Evolutionary conservation across 2,113 vertebrate species (phyloP).

Genomic region (Prinia subflava): DNA sequence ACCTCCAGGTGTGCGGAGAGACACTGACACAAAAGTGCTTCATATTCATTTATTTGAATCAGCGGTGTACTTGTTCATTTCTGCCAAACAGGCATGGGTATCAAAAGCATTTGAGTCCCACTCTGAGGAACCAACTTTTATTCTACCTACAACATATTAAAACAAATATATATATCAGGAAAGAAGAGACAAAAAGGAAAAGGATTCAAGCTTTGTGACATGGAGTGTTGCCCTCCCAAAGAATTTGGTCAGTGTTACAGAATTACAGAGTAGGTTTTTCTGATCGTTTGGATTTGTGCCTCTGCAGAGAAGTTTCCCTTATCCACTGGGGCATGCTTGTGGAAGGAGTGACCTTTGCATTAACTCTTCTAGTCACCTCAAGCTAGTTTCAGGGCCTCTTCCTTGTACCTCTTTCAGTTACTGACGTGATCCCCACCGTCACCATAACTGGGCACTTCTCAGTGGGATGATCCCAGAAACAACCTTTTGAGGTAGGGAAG

Average conservation of each 20-base stretch:
- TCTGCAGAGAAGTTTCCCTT: background rate
- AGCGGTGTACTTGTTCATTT: background rate
- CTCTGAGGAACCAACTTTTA: background rate
- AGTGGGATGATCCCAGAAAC: background rate
- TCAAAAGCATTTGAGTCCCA: background rate
- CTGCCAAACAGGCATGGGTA: background rate
- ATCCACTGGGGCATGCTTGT: background rate
- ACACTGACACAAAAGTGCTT: slow-evolving; percentile 12
- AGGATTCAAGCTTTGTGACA: background rate
- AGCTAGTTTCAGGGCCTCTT: background rate
- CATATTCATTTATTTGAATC: slow-evolving; percentile 11
- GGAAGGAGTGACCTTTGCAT: background rate
- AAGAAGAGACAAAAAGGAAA: background rate
- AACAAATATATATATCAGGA: background rate
- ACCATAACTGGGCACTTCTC: background rate
- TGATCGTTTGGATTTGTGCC: background rate
- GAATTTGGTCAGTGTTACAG: background rate
- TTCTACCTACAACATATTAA: background rate
- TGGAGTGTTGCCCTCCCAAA: background rate
- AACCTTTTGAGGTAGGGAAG: background rate
- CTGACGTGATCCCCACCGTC: background rate
- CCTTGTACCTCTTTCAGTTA: background rate
- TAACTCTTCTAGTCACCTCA: background rate
- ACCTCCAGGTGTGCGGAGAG: background rate
- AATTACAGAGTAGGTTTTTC: background rate